Percentiles rank a stretch among this genome's conserved stretches.
Evolutionary conservation across 2,888 invertebrate genomes (phyloP).

Genomic region (Ophioninae sp.): DNA sequence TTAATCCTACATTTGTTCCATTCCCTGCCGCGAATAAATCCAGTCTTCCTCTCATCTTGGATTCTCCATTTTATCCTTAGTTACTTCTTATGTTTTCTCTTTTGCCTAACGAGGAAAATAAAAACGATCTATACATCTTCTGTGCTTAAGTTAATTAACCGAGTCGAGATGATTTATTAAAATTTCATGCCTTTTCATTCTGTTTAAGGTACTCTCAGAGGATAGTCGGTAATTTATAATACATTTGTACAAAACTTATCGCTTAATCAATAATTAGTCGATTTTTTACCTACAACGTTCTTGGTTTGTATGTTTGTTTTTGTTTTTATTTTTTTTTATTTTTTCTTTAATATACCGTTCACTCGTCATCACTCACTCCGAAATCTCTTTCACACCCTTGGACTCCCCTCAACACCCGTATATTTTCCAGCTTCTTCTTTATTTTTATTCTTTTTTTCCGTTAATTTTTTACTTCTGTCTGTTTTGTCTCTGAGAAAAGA

Average conservation of each 20-base stretch:
- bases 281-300: constrained; percentile 65
- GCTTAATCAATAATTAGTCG: constrained; percentile 77
- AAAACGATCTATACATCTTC: constrained; percentile 68
- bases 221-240: constrained; percentile 77
- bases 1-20: constrained; percentile 65
- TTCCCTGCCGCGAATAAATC: constrained; percentile 61
- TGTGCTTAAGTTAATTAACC: constrained; percentile 70
- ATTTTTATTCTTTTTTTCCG: background rate
- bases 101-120: constrained; percentile 61
- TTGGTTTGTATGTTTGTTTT: constrained; percentile 36
- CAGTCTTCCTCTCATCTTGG: constrained; percentile 45
- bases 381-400: constrained; percentile 49
- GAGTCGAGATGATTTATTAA: constrained; percentile 66
- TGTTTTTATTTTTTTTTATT: constrained; percentile 29
- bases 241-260: constrained; percentile 79
- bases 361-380: constrained; percentile 36
- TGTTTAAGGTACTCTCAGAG: constrained; percentile 74
- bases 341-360: constrained; percentile 37
- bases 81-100: constrained; percentile 42
- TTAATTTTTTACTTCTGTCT: background rate
- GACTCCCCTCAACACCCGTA: constrained; percentile 52
- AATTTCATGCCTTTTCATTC: constrained; percentile 58
- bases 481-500: constrained; percentile 22
- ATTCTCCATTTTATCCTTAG: constrained; percentile 49
- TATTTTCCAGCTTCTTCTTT: constrained; percentile 50